Evolutionary conservation across 1,140 invertebrate genomes (phyloP), one percentile per base, ranked within the genome.

Genomic region (Cyclina sinensis): DNA sequence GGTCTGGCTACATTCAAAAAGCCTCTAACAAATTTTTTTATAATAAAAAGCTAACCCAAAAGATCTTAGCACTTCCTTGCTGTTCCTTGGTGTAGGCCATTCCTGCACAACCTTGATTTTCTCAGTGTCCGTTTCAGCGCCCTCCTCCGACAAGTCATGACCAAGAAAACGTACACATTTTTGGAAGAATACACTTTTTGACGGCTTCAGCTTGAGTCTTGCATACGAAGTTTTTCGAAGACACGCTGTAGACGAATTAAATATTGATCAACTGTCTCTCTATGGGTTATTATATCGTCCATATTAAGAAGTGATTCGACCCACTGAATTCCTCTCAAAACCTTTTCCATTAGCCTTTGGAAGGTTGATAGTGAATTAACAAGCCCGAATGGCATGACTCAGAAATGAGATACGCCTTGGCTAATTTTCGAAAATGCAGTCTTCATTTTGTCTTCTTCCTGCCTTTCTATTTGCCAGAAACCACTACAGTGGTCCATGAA

Each of bases 391-490:
- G 74, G 74, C 37, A 78, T 48, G 74, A 78, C 74, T 3, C 5
- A 7, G 74, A 78, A 78, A 5, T 78, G 43, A 39, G 11, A 78
- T 12, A 48, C 16, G 4, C 74, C 37, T 4, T 46, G 9, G 24
- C 7, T 7, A 18, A 7, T 5, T 9, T 4, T 16, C 12, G 37
- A 78, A 78, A 51, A 27, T 78, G 39, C 16, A n/a, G n/a, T n/a
- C n/a, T n/a, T n/a, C n/a, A n/a, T n/a, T n/a, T n/a, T n/a, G n/a
- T n/a, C n/a, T n/a, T 43, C 9, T 43, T 43, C 21, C n/a, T 78
- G 37, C 74, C 43, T 78, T 51, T 51, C 74, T n/a, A 78, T 51
- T 30, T 78, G 74, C 74, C 74, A 78, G 37, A 78, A 78, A 48
- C 74, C 74, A 27, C 12, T n/a, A 24, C 27, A 57, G 18, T 35